Percentiles rank a stretch among this genome's conserved stretches.
Conservation (phyloP, 2,888 invertebrate genomes). For the Lamellibrachia satsuma region DNA sequence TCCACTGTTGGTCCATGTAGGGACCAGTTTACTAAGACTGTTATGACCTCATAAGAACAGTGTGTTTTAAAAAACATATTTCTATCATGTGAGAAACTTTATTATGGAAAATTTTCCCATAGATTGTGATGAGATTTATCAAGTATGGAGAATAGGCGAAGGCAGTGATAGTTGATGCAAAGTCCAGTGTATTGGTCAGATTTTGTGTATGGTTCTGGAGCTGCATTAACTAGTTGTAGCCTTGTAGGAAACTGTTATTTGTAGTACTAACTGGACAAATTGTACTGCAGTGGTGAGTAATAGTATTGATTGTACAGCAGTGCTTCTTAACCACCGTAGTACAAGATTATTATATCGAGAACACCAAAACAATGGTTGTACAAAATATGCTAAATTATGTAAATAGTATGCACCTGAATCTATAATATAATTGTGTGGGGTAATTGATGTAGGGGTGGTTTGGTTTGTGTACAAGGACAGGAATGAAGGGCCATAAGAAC, state of each 20-base stretch:
- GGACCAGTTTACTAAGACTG: background rate
- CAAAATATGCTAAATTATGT: background rate
- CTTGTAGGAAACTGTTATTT: too few relatives aligned
- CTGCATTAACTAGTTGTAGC: too few relatives aligned
- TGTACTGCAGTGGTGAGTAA: background rate
- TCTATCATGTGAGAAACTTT: background rate
- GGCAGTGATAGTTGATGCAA: background rate
- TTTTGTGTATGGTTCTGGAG: too few relatives aligned
- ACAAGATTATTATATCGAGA: background rate
- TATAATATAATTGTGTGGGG: background rate
- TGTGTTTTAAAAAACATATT: background rate
- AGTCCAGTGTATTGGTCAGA: too few relatives aligned
- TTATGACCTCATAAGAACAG: background rate
- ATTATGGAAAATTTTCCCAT: background rate
- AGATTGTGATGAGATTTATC: background rate
- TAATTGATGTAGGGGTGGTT: background rate
- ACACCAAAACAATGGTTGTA: background rate
- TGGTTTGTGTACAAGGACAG: background rate
- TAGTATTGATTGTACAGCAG: background rate
- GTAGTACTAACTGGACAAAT: background rate
- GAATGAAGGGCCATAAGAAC: background rate
- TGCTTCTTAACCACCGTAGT: background rate
- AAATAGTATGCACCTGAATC: background rate
- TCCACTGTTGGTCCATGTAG: background rate
- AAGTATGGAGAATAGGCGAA: background rate